Conservation (phyloP, 2,113 vertebrate genomes). For the Austrofundulus limnaeus region DNA sequence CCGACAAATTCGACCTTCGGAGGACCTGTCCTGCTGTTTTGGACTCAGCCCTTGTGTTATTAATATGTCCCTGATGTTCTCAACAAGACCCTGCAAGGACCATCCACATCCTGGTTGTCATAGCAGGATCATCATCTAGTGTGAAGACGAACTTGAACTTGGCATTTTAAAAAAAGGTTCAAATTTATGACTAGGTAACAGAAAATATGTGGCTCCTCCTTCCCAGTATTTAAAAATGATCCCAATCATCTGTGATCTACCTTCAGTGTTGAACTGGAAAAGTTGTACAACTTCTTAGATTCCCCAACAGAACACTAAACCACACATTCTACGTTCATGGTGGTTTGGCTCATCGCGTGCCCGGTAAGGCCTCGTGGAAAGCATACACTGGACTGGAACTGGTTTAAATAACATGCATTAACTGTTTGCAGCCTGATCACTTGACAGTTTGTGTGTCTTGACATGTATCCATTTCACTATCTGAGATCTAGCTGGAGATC, state of each 20-base stretch:
- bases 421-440: constrained; percentile 8
- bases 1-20: no score
- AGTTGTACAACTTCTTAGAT: not conserved
- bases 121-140: no score
- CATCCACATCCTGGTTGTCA: no score
- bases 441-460: constrained; percentile 1
- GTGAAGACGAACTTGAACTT: no score
- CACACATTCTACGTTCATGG: no score
- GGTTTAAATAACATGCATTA: not conserved
- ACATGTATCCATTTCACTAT: constrained; percentile 1
- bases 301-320: not conserved
- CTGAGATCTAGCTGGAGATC: not conserved
- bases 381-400: not conserved
- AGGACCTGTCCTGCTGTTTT: no score
- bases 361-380: not conserved
- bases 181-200: not conserved
- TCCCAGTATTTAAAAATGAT: not conserved
- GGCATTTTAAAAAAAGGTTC: no score
- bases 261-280: not conserved
- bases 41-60: no score
- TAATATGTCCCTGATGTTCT: no score
- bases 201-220: not conserved
- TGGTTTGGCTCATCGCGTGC: not conserved
- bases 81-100: no score
- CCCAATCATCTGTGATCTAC: accelerated